phyloP scores from a whole-genome alignment of 1,140 invertebrate species.

The Aphidius ervi region DNA sequence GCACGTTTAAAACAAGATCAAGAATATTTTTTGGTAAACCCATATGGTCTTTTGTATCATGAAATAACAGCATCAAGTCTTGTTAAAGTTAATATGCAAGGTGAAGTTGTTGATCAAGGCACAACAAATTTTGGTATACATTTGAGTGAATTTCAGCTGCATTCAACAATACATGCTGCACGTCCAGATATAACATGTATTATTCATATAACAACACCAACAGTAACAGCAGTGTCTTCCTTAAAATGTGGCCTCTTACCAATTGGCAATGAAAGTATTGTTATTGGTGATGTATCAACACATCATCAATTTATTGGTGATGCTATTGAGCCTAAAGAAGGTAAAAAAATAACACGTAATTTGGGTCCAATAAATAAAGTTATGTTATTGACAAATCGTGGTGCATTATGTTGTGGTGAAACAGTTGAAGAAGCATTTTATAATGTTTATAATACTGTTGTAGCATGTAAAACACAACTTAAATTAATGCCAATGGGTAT shows the following conservation, averaged over 20 bases:
- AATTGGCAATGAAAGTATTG: slow-evolving; percentile 83
- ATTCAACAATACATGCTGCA: slow-evolving; percentile 94
- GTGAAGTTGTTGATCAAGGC: slow-evolving; percentile 78
- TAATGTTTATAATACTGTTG: slow-evolving; percentile 77
- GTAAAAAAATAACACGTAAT: slow-evolving; percentile 83
- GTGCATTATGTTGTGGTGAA: slow-evolving; percentile 92
- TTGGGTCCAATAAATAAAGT: slow-evolving; percentile 95
- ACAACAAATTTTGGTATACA: slow-evolving; percentile 85
- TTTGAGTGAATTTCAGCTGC: slow-evolving; percentile 77
- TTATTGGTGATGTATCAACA: slow-evolving; percentile 82
- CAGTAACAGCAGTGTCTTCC: slow-evolving; percentile 88
- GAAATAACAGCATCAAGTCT: slow-evolving; percentile 97
- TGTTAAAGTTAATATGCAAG: slow-evolving; percentile 94
- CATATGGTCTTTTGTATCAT: slow-evolving; percentile 92
- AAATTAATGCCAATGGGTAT: slow-evolving; percentile 76
- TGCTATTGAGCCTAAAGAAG: slow-evolving; percentile 72
- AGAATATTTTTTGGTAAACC: slow-evolving; percentile 96
- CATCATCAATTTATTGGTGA: slow-evolving; percentile 77
- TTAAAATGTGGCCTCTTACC: slow-evolving; percentile 87
- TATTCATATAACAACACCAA: slow-evolving; percentile 88
- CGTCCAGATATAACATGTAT: slow-evolving; percentile 95
- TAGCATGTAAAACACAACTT: slow-evolving; percentile 84
- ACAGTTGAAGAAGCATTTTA: slow-evolving; percentile 96
- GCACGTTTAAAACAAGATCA: slow-evolving; percentile 92
- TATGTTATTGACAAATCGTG: slow-evolving; percentile 89